Base-by-base conservation (phyloP, 2,797 vertebrate genomes). In the Sparidentex hasta region DNA sequence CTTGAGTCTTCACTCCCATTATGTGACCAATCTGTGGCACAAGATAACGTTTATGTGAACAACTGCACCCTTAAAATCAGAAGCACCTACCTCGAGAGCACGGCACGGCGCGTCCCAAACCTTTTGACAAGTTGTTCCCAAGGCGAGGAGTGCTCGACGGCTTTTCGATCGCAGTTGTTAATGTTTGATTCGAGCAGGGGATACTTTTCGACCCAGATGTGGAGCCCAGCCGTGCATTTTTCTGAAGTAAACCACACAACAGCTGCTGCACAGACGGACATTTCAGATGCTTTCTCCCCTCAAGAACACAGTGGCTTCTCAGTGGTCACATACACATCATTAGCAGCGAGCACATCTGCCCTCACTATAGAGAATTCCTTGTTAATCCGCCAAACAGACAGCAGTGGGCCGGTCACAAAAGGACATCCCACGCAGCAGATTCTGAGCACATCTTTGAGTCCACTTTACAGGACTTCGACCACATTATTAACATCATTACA, bases 1-100 rank as follows among this genome's bases (percentile, higher is more conserved):
- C 47, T 81, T 13, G 20, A 82, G 16, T 77, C 83, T 29, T 88
- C 64, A 3, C 70, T 69, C 6, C 66, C 69, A 20, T 29, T 48
- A 18, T 80, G 70, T 59, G 52, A 21, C 33, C 41, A n/a, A 11
- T 71, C 48, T 56, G 16, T 47, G 44, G 44, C 27, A 21, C 29
- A 17, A 23, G 63, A 52, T 44, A 54, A 18, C 9, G 29, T 75
- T 3, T 38, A 5, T 7, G 29, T 27, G 4, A 81, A 11, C 27
- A 11, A 11, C 7, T 71, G 43, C 16, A 64, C n/a, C 12, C 14
- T 52, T 38, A 12, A 18, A 14, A 23, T 62, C 5, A 46, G 33
- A 21, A 61, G 57, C 11, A 59, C 11, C 11, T 41, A 29, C 18
- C 23, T 14, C 3, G 2, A 64, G 9, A 55, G 56, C 47, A 64